Percentiles rank a stretch among this genome's conserved stretches.
These are phyloP conservation scores for Eristalis pertinax DNA, from an alignment of 2,888 invertebrate genomes.

Conservation along the genomic window DNA sequence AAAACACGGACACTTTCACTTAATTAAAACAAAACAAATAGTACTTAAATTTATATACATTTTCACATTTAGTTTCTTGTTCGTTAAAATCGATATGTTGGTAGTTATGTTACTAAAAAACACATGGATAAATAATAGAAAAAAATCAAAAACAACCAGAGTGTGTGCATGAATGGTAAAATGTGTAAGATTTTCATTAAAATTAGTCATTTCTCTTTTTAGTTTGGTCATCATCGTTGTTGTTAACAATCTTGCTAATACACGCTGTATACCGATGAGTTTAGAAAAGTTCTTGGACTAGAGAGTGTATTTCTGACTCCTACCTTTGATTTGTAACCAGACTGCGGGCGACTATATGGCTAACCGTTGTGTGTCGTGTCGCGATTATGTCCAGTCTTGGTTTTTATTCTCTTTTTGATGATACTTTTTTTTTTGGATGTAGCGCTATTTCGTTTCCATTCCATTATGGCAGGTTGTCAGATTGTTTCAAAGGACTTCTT, in stretches of 20 bases:
- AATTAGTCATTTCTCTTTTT: constrained; percentile 34
- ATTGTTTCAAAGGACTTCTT: constrained; percentile 2
- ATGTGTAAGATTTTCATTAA: constrained; percentile 6
- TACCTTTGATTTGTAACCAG: constrained; percentile 34
- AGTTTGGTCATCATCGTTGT: constrained; percentile 48
- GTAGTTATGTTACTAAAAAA: neutral
- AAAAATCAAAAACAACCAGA: constrained; percentile 25
- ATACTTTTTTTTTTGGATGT: neutral
- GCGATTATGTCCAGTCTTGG: constrained; percentile 55
- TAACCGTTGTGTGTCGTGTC: neutral
- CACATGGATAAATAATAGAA: neutral
- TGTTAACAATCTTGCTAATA: constrained; percentile 27
- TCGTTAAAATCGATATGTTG: constrained; percentile 49
- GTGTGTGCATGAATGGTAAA: constrained; percentile 30
- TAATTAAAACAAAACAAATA: constrained; percentile 7
- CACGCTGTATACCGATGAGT: constrained; percentile 13
- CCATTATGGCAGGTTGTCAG: constrained; percentile 35
- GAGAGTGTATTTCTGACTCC: constrained; percentile 31
- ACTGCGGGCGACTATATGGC: constrained; percentile 56
- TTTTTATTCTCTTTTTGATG: constrained; percentile 43
- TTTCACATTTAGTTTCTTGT: constrained; percentile 21
- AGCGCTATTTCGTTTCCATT: constrained; percentile 1
- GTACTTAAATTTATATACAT: constrained; percentile 50
- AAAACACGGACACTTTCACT: constrained; percentile 50
- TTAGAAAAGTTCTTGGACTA: constrained; percentile 36